phyloP scores from a whole-genome alignment of 2,888 invertebrate species.

The Caenorhabditis imperialis region DNA sequence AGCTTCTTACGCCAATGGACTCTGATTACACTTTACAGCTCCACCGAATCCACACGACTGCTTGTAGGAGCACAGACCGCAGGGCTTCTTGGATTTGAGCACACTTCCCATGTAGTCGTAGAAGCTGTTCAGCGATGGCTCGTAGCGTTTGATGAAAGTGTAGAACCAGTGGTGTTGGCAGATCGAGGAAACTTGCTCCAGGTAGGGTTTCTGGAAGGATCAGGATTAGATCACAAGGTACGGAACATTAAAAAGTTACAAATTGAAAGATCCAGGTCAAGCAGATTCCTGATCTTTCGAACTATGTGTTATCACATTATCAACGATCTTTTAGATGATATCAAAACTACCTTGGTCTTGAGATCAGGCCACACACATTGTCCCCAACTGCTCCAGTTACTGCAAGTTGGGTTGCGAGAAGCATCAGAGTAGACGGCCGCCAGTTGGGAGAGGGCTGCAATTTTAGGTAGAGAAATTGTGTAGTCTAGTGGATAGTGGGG shows the following conservation, averaged over 20 bases:
- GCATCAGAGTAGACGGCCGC: slow-evolving; percentile 77
- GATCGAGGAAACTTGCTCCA: slow-evolving; percentile 72
- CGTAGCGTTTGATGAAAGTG: slow-evolving; percentile 73
- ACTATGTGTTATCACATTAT: too few species aligned
- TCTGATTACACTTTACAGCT: slow-evolving; percentile 71
- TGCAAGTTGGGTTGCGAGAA: slow-evolving; percentile 66
- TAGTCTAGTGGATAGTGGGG: too few species aligned
- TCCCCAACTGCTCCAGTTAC: slow-evolving; percentile 74
- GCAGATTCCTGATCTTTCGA: too few species aligned
- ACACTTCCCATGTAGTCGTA: slow-evolving; percentile 73
- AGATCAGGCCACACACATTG: slow-evolving; percentile 75
- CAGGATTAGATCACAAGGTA: too few species aligned
- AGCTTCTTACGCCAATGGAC: slow-evolving; percentile 71
- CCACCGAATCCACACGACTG: slow-evolving; percentile 77
- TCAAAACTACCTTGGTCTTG: slow-evolving; percentile 46
- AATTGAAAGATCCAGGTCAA: too few species aligned
- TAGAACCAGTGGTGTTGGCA: slow-evolving; percentile 78
- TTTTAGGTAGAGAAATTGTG: neutral
- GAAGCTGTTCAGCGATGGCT: slow-evolving; percentile 72
- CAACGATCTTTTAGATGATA: neutral
- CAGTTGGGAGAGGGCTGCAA: slow-evolving; percentile 61
- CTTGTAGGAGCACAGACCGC: slow-evolving; percentile 76
- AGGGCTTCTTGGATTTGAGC: slow-evolving; percentile 68
- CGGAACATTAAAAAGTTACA: too few species aligned
- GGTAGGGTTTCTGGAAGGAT: slow-evolving; percentile 70